Base-by-base conservation (phyloP, 2,113 vertebrate genomes). In the Prietella phreatophila region DNA sequence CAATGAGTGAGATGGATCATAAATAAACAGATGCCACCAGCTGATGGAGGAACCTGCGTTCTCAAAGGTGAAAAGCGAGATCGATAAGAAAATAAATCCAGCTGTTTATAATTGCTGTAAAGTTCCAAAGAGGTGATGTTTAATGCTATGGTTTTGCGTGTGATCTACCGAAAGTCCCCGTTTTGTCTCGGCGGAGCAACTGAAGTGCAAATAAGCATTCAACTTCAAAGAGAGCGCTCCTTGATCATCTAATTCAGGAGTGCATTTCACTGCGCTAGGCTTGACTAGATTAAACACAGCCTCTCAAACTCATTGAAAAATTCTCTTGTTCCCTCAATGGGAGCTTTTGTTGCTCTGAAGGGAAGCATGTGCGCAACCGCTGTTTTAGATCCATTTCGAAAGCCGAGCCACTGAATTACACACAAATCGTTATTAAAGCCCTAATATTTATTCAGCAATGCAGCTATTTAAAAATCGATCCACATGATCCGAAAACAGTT, bases 1-100 rank as follows among this genome's bases (percentile, higher is more conserved):
- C 92, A 93, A 88, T 9, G 36, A 61, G 17, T 17, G 78, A 82
- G 85, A 90, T 89, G 85, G 85, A 88, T 88, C 58, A 88, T 63
- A 85, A 86, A 86, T 88, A 79, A 47, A 87, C 67, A 80, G 58
- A 69, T 58, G 76, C 82, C 80, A 79, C 69, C 76, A 78, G 78
- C 82, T 86, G 87, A 91, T 79, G 65, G 69, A 85, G n/a, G 61
- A 30, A 86, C 36, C 14, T 47, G 69, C 47, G 69, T 17, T 85
- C 53, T 81, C 14, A 79, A 88, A 90, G 53, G 71, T 42, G 55
- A 80, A 78, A 71, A 8, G 7, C 25, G n/a, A 55, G 22, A 53
- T 76, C 47, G 50, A 61, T 15, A 33, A 53, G 36, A 63, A 80
- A 42, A 89, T 20, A 71, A 75, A 56, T 56, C 50, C 63, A 75